Conservation (phyloP, 2,888 invertebrate species). For the Digitonthophagus gazella region DNA sequence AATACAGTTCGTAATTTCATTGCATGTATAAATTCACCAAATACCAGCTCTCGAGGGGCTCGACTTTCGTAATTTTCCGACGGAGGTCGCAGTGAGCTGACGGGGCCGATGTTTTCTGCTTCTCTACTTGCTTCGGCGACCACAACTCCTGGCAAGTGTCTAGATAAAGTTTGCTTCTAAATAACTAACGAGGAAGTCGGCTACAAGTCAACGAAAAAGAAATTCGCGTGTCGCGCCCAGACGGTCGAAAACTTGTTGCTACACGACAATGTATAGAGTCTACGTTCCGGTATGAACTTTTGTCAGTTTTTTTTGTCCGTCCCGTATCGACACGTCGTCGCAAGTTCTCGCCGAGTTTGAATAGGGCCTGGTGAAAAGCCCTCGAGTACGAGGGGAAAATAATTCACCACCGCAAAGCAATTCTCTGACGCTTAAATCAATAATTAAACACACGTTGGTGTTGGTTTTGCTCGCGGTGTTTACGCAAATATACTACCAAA, state of each 20-base stretch:
- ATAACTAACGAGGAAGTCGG: neutral
- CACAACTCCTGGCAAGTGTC: neutral
- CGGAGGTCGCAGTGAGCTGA: neutral
- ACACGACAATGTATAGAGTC: neutral
- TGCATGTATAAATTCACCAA: neutral
- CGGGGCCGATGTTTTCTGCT: neutral
- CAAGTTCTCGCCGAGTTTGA: neutral
- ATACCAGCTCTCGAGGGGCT: neutral
- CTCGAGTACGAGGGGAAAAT: neutral
- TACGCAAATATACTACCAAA: neutral
- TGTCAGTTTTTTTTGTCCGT: neutral
- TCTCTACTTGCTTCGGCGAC: neutral
- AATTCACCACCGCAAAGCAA: neutral
- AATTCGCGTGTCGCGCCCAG: neutral
- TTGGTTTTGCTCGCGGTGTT: neutral
- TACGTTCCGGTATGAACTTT: neutral
- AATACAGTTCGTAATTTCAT: neutral
- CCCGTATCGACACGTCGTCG: neutral
- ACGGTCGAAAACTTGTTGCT: neutral
- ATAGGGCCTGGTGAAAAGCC: neutral
- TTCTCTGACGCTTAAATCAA: neutral
- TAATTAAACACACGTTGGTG: neutral
- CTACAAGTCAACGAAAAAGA: neutral
- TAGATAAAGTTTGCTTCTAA: neutral
- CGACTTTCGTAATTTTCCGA: neutral